A percentile compares a stretch with the other conserved stretches of the same genome.
These are phyloP conservation scores for Orestias chungarensis DNA, from an alignment of 2,797 vertebrate genomes.

Conservation along the genomic window DNA sequence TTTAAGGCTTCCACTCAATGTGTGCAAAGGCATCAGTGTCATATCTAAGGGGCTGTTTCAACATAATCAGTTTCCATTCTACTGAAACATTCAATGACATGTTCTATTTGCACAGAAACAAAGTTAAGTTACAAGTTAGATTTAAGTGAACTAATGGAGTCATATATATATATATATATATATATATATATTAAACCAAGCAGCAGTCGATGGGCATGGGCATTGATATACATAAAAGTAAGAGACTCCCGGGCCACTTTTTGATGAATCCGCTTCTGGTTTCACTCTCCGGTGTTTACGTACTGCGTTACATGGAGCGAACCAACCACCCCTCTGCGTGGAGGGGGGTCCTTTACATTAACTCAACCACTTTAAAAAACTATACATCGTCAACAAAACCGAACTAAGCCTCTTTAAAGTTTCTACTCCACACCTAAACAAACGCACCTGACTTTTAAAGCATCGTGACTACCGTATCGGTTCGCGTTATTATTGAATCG, in stretches of 20 bases:
- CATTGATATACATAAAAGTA: no score
- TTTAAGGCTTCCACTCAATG: conserved; percentile 24
- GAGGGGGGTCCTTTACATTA: conserved; percentile 5
- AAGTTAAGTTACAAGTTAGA: background rate
- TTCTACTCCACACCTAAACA: accelerated
- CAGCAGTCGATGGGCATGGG: no score
- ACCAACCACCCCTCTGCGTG: conserved; percentile 32
- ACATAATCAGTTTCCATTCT: conserved; percentile 30
- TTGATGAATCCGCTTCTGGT: no score
- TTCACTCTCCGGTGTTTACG: no score
- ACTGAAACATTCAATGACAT: background rate
- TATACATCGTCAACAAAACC: accelerated
- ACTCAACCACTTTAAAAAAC: accelerated
- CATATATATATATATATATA: no score
- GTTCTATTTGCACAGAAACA: conserved; percentile 6
- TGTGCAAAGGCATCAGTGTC: background rate
- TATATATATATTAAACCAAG: no score
- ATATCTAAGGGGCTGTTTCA: background rate
- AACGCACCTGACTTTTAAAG: accelerated
- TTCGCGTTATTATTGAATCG: background rate
- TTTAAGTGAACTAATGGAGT: background rate
- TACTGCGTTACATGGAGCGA: no score
- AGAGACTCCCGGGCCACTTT: no score
- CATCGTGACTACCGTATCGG: accelerated
- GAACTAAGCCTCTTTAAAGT: background rate